A percentile compares a stretch with the other conserved stretches of the same genome.
Conservation (phyloP, 1,140 invertebrate genomes). For the Palaemon carinicauda region DNA sequence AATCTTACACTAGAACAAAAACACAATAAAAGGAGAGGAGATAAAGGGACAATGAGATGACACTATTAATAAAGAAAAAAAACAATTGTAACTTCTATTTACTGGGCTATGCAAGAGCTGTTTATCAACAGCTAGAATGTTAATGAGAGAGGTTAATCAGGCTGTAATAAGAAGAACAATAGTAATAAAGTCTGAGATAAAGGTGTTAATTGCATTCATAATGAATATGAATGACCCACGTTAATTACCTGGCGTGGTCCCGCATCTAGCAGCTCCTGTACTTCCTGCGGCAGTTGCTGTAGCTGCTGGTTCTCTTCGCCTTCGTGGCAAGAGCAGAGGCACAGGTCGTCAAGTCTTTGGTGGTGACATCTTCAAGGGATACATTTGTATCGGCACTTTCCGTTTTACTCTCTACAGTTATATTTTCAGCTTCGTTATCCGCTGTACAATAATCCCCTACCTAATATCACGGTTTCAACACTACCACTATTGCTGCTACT, state of each 20-base stretch:
- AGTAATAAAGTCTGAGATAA: too few relatives aligned
- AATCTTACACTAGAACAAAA: too few relatives aligned
- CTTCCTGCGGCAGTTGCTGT: slow-evolving; percentile 31
- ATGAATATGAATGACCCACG: not conserved
- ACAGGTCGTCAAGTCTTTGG: not conserved
- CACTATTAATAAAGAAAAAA: too few relatives aligned
- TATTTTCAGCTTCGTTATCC: not conserved
- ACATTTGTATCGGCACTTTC: not conserved
- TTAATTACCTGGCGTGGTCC: slow-evolving; percentile 41
- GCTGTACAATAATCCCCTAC: not conserved
- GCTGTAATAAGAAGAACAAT: too few relatives aligned
- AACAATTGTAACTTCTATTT: too few relatives aligned
- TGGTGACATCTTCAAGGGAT: not conserved
- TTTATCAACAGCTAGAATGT: too few relatives aligned
- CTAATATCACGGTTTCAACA: not conserved
- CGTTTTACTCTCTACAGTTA: not conserved
- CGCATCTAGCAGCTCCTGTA: slow-evolving; percentile 41
- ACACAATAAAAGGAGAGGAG: too few relatives aligned
- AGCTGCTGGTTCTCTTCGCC: not conserved
- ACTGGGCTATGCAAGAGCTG: too few relatives aligned
- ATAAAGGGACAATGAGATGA: too few relatives aligned
- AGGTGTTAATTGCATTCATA: too few relatives aligned
- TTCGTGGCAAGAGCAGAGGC: slow-evolving; percentile 31
- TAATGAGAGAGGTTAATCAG: too few relatives aligned
- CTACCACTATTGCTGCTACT: not conserved